phyloP scores from a whole-genome alignment of 2,888 invertebrate genomes.

The Gnatocerus cornutus region DNA sequence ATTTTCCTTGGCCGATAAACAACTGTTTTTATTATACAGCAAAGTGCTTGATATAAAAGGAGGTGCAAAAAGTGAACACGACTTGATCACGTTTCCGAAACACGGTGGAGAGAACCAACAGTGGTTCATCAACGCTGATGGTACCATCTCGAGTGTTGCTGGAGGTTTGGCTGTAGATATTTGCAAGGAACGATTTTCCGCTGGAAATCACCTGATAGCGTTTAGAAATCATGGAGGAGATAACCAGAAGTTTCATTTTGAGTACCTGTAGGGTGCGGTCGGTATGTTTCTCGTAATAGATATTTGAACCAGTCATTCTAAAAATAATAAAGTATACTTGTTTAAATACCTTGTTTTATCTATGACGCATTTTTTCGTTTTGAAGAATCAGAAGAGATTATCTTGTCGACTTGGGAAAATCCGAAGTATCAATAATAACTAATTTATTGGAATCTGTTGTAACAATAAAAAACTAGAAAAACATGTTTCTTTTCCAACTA shows the following conservation, averaged over 20 bases:
- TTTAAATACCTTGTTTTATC: no score
- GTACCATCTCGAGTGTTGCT: conserved; percentile 15
- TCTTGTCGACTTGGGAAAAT: no score
- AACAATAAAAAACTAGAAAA: no score
- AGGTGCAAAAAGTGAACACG: background rate
- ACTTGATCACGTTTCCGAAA: conserved; percentile 19
- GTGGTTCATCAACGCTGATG: conserved; percentile 28
- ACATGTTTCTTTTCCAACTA: no score
- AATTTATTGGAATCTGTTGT: no score
- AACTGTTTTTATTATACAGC: conserved; percentile 8
- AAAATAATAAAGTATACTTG: no score
- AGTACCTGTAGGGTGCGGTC: background rate
- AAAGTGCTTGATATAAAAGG: conserved; percentile 35
- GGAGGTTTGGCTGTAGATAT: conserved; percentile 22
- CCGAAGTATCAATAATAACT: no score
- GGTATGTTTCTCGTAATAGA: no score
- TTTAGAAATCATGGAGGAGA: conserved; percentile 19
- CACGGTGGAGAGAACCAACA: conserved; percentile 27
- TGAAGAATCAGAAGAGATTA: no score
- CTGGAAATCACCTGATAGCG: conserved; percentile 12
- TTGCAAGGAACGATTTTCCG: background rate
- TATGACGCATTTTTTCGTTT: no score
- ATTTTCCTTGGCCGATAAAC: no score
- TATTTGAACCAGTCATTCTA: no score
- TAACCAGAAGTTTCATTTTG: conserved; percentile 18